Evolutionary conservation across 2,888 invertebrate species (phyloP).

Genomic region (Pyrgus malvae): DNA sequence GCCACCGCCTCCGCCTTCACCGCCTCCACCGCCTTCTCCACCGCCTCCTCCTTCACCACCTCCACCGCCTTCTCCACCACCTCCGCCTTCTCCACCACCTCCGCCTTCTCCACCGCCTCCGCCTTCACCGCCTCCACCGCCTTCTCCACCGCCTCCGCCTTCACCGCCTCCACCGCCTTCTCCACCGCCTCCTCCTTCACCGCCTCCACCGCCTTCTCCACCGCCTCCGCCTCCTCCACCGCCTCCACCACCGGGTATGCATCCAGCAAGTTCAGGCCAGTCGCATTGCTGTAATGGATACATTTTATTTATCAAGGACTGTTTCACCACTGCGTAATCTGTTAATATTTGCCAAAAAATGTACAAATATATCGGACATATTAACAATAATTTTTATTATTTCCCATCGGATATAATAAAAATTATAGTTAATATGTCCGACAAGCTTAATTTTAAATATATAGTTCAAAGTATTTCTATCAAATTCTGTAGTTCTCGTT

Average conservation of each 20-base stretch:
- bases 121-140: not conserved
- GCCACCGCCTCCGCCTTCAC: constrained; percentile 15
- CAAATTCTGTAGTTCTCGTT: no score
- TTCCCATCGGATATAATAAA: no score
- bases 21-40: constrained; percentile 21
- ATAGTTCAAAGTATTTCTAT: no score
- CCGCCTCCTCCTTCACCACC: constrained; percentile 25
- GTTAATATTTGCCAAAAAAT: not conserved
- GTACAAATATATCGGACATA: not conserved
- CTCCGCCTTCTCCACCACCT: not conserved
- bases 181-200: not conserved
- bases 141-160: not conserved
- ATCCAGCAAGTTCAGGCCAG: constrained; percentile 38
- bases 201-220: constrained; percentile 17
- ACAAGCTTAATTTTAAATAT: no score
- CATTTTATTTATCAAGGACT: no score
- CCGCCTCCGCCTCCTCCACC: constrained; percentile 8
- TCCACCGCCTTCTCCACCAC: not conserved
- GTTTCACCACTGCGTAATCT: not conserved
- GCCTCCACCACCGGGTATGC: constrained; percentile 23
- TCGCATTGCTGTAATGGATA: constrained; percentile 39
- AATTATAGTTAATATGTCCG: no score
- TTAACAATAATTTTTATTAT: no score
- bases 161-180: no score
- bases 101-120: not conserved